phyloP scores from a whole-genome alignment of 1,140 invertebrate species.

The Drosophila funebris region DNA sequence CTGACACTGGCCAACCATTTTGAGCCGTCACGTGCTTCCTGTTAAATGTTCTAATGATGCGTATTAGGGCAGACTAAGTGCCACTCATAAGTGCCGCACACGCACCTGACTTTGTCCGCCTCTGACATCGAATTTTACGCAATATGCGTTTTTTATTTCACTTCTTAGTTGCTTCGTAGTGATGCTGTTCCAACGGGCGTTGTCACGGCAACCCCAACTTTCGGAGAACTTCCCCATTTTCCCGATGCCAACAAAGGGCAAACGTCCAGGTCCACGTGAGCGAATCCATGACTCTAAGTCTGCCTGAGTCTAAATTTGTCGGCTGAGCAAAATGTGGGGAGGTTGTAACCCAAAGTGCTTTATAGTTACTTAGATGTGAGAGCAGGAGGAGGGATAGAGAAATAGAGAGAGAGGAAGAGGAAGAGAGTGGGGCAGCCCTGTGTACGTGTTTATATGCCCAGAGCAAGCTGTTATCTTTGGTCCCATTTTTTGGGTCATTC shows the following conservation, averaged over 20 bases:
- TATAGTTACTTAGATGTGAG: conserved; percentile 47
- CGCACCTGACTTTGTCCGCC: conserved; percentile 63
- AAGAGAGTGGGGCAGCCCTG: background rate
- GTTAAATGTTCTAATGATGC: conserved; percentile 82
- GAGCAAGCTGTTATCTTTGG: conserved; percentile 37
- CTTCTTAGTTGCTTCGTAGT: conserved; percentile 17
- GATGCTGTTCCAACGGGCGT: conserved; percentile 10
- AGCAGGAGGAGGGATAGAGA: no score
- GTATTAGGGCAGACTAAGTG: conserved; percentile 79
- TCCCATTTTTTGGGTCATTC: conserved; percentile 27
- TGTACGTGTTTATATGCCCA: conserved; percentile 57
- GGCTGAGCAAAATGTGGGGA: background rate
- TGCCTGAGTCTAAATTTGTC: background rate
- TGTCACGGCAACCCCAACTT: conserved; percentile 30
- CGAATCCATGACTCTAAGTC: conserved; percentile 10
- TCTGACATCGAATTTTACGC: conserved; percentile 75
- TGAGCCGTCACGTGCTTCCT: conserved; percentile 73
- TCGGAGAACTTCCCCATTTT: background rate
- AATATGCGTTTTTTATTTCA: conserved; percentile 64
- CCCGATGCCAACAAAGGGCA: conserved; percentile 7
- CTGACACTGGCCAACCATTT: background rate
- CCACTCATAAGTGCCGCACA: conserved; percentile 76
- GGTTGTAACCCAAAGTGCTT: conserved; percentile 40
- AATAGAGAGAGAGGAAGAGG: background rate
- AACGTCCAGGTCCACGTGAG: conserved; percentile 22